These are phyloP conservation scores for Trissolcus japonicus DNA, from an alignment of 2,888 invertebrate species.

Conservation along the genomic window DNA sequence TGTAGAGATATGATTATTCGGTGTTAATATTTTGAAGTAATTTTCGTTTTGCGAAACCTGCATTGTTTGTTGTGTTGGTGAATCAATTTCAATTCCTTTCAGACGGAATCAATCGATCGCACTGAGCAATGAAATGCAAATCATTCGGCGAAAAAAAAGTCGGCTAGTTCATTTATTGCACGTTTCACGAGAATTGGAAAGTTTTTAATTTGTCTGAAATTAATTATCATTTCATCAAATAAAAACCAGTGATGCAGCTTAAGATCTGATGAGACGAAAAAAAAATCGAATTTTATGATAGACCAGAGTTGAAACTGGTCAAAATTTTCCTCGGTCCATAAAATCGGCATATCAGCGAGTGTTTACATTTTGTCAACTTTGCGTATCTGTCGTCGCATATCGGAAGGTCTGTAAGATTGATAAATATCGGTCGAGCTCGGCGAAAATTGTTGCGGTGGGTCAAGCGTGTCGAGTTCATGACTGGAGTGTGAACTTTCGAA, in stretches of 20 bases:
- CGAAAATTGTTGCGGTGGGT: slow-evolving; percentile 52
- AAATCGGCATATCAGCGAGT: too few relatives aligned
- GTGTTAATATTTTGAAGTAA: slow-evolving; percentile 39
- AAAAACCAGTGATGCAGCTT: too few relatives aligned
- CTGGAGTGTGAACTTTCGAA: slow-evolving; percentile 71
- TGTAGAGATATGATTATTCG: slow-evolving; percentile 26
- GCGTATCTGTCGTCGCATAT: slow-evolving; percentile 34
- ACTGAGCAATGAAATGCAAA: slow-evolving; percentile 44
- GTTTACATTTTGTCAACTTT: too few relatives aligned
- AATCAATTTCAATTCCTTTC: slow-evolving; percentile 42
- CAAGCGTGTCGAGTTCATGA: slow-evolving; percentile 65
- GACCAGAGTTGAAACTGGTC: not conserved
- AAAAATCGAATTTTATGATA: not conserved
- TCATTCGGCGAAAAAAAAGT: slow-evolving; percentile 32
- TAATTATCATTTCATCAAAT: too few relatives aligned
- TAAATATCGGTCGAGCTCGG: slow-evolving; percentile 40
- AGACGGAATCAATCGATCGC: slow-evolving; percentile 34
- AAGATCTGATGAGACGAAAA: too few relatives aligned
- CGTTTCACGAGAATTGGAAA: not conserved
- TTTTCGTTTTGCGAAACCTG: slow-evolving; percentile 24
- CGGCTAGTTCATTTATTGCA: slow-evolving; percentile 26
- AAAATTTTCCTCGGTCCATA: not conserved
- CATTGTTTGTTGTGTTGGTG: slow-evolving; percentile 11
- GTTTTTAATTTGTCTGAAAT: not conserved
- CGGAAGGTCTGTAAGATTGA: slow-evolving; percentile 38